These are phyloP conservation scores for Phrynocephalus forsythii DNA, from an alignment of 2,797 vertebrate species.

Conservation along the genomic window DNA sequence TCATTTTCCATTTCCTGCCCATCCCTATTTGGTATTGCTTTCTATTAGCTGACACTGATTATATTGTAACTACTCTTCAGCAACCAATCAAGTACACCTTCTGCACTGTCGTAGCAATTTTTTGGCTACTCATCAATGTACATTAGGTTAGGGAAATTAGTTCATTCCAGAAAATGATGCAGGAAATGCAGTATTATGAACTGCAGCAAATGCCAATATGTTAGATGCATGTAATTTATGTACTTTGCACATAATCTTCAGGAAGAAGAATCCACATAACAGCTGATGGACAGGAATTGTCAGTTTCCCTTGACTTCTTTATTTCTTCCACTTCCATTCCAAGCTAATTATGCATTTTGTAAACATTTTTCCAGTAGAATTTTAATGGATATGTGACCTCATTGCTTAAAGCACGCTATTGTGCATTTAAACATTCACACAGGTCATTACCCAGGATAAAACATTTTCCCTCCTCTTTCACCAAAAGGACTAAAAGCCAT, in stretches of 20 bases:
- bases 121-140: constrained; percentile 39
- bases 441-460: too few species aligned
- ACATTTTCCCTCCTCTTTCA: too few species aligned
- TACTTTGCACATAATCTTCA: not conserved
- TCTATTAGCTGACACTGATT: constrained; percentile 72
- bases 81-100: constrained; percentile 66
- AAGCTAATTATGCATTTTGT: not conserved
- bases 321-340: not conserved
- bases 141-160: not conserved
- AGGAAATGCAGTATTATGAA: constrained; percentile 2
- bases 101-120: constrained; percentile 51
- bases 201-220: not conserved
- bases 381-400: not conserved
- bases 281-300: not conserved
- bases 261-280: not conserved
- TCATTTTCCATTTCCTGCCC: too few species aligned
- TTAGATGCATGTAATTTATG: not conserved
- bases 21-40: constrained; percentile 50
- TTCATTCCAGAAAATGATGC: not conserved
- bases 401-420: not conserved
- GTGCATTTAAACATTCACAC: not conserved
- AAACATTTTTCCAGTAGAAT: not conserved
- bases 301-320: not conserved
- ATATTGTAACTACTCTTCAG: constrained; percentile 67
- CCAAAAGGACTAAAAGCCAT: too few species aligned